Evolutionary conservation across 2,113 vertebrate genomes (phyloP).

Genomic region (Lasiurus cinereus): DNA sequence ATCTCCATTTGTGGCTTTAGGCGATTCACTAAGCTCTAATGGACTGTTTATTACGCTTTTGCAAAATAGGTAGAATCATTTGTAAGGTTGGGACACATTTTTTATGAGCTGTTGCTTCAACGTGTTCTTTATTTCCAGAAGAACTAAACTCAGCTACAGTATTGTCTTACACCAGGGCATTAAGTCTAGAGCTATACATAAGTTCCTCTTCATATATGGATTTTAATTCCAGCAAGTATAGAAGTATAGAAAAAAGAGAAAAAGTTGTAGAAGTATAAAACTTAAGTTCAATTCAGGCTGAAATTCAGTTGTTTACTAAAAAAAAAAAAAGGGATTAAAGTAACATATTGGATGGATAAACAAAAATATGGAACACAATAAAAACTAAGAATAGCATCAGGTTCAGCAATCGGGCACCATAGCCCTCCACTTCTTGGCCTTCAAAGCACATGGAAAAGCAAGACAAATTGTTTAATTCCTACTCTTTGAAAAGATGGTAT

Average conservation of each 20-base stretch:
- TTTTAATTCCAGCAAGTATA: constrained; percentile 22
- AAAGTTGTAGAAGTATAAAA: background rate
- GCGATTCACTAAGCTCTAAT: constrained; percentile 7
- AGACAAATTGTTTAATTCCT: constrained; percentile 5
- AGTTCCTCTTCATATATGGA: background rate
- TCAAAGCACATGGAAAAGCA: background rate
- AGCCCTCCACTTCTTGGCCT: background rate
- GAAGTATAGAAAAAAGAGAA: background rate
- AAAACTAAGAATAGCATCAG: constrained; percentile 19
- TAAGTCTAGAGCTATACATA: background rate
- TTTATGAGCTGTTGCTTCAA: background rate
- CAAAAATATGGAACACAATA: background rate
- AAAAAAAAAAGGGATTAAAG: background rate
- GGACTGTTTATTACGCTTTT: background rate
- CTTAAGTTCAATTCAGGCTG: background rate
- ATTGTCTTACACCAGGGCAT: background rate
- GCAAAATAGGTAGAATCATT: constrained; percentile 27
- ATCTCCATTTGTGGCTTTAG: background rate
- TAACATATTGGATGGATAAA: background rate
- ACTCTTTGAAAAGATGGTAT: background rate
- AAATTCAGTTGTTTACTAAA: constrained; percentile 33
- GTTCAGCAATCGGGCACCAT: background rate
- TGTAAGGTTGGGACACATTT: background rate
- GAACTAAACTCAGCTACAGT: background rate
- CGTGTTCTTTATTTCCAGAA: background rate